A percentile compares a stretch with the other conserved stretches of the same genome.
Evolutionary conservation across 2,113 vertebrate genomes (phyloP).

Genomic region (Mionectes macconnelli): DNA sequence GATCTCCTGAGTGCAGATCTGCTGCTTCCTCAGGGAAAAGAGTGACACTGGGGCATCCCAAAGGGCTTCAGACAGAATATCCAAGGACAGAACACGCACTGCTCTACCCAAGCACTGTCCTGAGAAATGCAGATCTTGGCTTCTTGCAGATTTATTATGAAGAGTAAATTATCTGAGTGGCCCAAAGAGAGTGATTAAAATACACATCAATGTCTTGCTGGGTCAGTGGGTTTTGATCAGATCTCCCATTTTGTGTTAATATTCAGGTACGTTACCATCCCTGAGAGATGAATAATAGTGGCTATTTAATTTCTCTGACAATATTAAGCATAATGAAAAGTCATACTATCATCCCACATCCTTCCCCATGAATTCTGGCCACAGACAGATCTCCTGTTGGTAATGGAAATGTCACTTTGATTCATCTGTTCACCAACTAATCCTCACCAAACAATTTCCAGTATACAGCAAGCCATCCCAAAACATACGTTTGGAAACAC

Average conservation of each 20-base stretch:
- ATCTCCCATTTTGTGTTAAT: conserved; percentile 13
- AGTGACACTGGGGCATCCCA: not conserved
- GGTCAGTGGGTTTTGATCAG: conserved; percentile 50
- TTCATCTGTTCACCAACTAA: conserved; percentile 49
- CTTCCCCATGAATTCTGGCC: conserved; percentile 33
- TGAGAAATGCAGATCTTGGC: not conserved
- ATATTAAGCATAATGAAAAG: conserved; percentile 54
- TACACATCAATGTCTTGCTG: not conserved
- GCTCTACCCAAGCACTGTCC: not conserved
- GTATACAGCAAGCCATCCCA: not conserved
- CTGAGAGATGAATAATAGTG: conserved; percentile 37
- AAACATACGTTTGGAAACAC: conserved; percentile 7
- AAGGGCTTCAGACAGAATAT: not conserved
- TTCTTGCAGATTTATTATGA: not conserved
- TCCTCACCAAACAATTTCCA: conserved; percentile 35
- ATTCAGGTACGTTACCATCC: conserved; percentile 5
- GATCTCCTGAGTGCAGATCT: not conserved
- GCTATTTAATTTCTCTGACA: conserved; percentile 50
- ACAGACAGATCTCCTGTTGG: conserved; percentile 32
- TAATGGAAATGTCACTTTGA: conserved; percentile 74
- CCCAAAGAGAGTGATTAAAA: conserved; percentile 20
- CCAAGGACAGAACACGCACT: not conserved
- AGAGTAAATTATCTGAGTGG: not conserved
- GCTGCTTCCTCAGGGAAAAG: not conserved
- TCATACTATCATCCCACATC: conserved; percentile 10